Base-by-base conservation (phyloP, 2,888 invertebrate species). In the Aricia artaxerxes region DNA sequence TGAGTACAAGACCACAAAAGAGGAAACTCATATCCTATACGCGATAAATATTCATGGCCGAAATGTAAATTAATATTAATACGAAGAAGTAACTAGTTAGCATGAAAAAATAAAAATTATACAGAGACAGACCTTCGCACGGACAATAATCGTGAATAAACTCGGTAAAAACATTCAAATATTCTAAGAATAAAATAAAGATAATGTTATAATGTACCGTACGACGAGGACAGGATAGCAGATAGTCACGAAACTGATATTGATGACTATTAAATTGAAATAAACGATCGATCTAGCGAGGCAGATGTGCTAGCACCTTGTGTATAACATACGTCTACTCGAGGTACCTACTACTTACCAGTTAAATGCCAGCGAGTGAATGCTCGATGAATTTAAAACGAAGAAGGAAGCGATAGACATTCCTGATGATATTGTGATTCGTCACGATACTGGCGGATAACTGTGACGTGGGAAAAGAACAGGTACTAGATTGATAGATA, bases 281-380 rank as follows among this genome's bases (percentile, higher is more conserved):
- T 69, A 16, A 69, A 69, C 16, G 69, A 38, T 38, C 69, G 69
- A 69, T 38, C 69, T 69, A 69, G 35, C 35, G 69, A 69, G 35
- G 69, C 69, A 69, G 69, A 69, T 69, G 69, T 69, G 35, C 11
- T 16, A 69, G 69, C 69, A 69, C 69, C 69, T 69, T 69, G 69
- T 69, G 35, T 31, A 1, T 13, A 35, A 69, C 13, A 69, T 35
- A 69, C 24, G 13, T 38, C 35, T 69, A 13, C 24, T 3, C 35
- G 1, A 38, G 24, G 38, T 5, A 69, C 13, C 1, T 24, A 24
- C 24, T 24, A 24, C 24, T 24, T 69, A 35, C 24, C 4, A 69
- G 69, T 16, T 69, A 38, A 69, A 69, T 38, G 35, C 35, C 35
- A 69, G 35, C 35, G 69, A 69, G 38, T 35, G 35, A 69, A 69